Percentiles rank a stretch among this genome's conserved stretches.
These are phyloP conservation scores for Leptatherina wallacei DNA, from an alignment of 2,797 vertebrate species.

Conservation along the genomic window DNA sequence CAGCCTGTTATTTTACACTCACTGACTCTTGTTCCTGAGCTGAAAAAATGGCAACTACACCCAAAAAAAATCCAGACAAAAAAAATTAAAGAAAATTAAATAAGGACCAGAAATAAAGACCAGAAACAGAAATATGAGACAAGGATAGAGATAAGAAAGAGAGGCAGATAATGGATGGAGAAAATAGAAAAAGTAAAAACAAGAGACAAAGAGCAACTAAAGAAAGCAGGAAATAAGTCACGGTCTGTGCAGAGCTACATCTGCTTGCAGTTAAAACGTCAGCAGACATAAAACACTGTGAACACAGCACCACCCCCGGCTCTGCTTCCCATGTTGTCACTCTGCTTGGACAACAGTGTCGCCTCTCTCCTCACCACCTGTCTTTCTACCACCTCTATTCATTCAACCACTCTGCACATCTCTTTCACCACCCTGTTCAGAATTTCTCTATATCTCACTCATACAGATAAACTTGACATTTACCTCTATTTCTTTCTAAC, in stretches of 20 bases:
- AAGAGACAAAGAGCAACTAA: conserved; percentile 8
- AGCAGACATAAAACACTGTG: conserved; percentile 61
- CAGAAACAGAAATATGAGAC: neutral
- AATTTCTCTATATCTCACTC: neutral
- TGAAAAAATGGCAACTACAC: conserved; percentile 40
- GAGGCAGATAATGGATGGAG: neutral
- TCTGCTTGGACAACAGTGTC: conserved; percentile 48
- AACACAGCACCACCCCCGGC: conserved; percentile 48
- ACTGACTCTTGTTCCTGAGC: conserved; percentile 37
- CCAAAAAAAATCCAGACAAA: neutral
- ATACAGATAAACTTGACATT: neutral
- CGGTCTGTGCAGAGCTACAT: conserved; percentile 71
- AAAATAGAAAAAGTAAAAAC: conserved; percentile 20
- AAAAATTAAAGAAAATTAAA: neutral
- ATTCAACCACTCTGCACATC: neutral
- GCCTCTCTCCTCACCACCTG: conserved; percentile 38
- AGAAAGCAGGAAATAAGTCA: conserved; percentile 72
- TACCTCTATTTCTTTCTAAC: conserved; percentile 1
- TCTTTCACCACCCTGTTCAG: neutral
- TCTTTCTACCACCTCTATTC: conserved; percentile 3
- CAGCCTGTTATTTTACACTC: conserved; percentile 61
- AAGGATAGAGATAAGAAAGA: neutral
- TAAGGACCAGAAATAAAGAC: neutral
- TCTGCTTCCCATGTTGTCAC: conserved; percentile 37
- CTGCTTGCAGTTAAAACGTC: conserved; percentile 77